Evolutionary conservation across 1,140 invertebrate genomes (phyloP).

Genomic region (Bombus waltoni): DNA sequence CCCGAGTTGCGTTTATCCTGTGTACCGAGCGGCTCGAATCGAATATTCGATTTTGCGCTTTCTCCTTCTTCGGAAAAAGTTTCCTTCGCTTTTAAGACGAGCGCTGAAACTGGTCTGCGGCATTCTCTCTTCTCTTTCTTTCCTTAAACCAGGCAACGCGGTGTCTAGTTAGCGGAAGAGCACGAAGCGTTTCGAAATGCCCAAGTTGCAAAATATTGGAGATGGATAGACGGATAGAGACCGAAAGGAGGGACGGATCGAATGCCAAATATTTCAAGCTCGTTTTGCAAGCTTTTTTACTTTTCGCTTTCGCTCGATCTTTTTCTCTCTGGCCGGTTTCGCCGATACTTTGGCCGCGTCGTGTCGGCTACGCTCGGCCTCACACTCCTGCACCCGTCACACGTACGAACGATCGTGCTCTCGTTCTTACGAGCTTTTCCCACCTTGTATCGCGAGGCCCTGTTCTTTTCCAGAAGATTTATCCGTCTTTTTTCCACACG

Average conservation of each 20-base stretch:
- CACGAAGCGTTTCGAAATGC: slow-evolving; percentile 10
- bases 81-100: background rate
- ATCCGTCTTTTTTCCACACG: background rate
- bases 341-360: background rate
- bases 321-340: background rate
- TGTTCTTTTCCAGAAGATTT: slow-evolving; percentile 21
- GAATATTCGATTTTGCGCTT: slow-evolving; percentile 5
- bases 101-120: background rate
- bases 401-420: too few relatives aligned
- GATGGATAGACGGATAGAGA: slow-evolving; percentile 13
- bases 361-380: background rate
- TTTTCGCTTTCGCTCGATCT: slow-evolving; percentile 23
- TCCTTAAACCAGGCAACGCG: slow-evolving; percentile 34
- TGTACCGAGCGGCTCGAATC: background rate
- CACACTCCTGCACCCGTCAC: background rate
- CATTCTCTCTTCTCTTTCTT: slow-evolving; percentile 3
- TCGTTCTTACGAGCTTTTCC: background rate
- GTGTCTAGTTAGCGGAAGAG: slow-evolving; percentile 20
- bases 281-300: slow-evolving; percentile 48
- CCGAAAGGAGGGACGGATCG: slow-evolving; percentile 29
- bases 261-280: slow-evolving; percentile 61
- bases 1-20: background rate
- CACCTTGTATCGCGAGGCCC: slow-evolving; percentile 36
- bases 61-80: background rate
- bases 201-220: slow-evolving; percentile 34